These are phyloP conservation scores for Gadopsis marmoratus DNA, from an alignment of 2,797 vertebrate genomes.

Conservation along the genomic window DNA sequence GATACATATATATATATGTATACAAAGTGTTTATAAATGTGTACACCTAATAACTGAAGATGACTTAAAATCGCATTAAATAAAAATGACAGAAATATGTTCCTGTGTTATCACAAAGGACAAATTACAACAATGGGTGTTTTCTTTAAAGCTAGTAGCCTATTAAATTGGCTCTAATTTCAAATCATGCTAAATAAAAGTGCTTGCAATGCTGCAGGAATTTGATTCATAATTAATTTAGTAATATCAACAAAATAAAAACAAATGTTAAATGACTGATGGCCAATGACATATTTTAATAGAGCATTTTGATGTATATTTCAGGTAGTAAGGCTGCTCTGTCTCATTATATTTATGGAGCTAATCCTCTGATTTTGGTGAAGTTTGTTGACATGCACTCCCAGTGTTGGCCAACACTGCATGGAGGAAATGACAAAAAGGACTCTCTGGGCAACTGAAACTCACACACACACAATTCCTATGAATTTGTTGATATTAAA, in stretches of 20 bases:
- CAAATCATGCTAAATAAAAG: not conserved
- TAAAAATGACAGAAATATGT: not conserved
- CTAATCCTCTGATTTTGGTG: conserved; percentile 6
- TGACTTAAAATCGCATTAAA: not conserved
- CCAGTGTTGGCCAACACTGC: conserved; percentile 48
- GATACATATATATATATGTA: not conserved
- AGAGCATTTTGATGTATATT: not conserved
- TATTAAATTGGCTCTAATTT: not conserved
- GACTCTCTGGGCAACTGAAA: conserved; percentile 18
- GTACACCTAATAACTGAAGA: not conserved
- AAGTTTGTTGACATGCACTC: conserved; percentile 55
- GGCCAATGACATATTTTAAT: not conserved
- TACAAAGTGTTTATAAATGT: not conserved
- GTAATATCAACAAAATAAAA: not conserved
- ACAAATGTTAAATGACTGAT: not conserved
- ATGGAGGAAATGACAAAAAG: conserved; percentile 53
- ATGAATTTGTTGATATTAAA: conserved; percentile 22
- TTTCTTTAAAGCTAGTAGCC: not conserved
- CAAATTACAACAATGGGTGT: not conserved
- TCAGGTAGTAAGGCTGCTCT: not conserved
- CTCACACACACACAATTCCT: conserved; percentile 11
- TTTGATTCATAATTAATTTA: not conserved
- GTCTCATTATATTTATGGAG: not conserved
- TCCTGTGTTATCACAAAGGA: not conserved
- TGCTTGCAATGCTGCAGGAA: not conserved